Evolutionary conservation across 1,140 invertebrate genomes (phyloP), one percentile per base, ranked within the genome.

Genomic region (Hypsibius dujardini): DNA sequence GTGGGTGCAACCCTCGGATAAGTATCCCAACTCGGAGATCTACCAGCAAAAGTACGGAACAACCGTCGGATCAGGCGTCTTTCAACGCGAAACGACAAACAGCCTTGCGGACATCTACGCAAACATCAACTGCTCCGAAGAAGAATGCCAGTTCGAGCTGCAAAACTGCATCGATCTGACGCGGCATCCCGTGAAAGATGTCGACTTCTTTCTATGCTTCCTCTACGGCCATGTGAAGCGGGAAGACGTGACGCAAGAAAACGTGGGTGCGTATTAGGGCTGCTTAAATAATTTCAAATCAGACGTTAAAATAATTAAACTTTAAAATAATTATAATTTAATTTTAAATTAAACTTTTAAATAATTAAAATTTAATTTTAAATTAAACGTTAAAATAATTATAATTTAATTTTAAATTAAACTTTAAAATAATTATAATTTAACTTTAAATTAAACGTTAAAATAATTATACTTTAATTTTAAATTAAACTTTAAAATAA

Each of bases 1-100:
- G 42, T 67, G 62, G 62, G 3, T 67, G 62, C 12, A 67, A 45
- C 62, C 62, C 42, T 67, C 62, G 42, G 62, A 67, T 7, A 67
- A 67, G 42, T 67, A 67, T 67, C 62, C 62, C 12, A 67, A 67
- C 0, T 12, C 62, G 7, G 62, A 67, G 3, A 12, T 67, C 12
- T 67, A 67, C 45, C 12, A 28, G 28, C 28, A 12, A 12, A 67
- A 67, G 62, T 67, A 45, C 62, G 3, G 42, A 67, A 42, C 62
- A 67, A 67, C 12, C 42, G 42, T 15, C 50, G 7, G 7, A 7
- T n/a, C 50, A 7, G 7, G 7, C 50, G n/a, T 56, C 50, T 12
- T 12, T 12, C 50, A 7, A 7, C 7, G 50, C n/a, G 7, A 7
- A n/a, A 12, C 50, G n/a, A 12, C 50, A 7, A n/a, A 56, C n/a